Evolutionary conservation across 2,797 vertebrate species (phyloP).

Genomic region (Pelodytes ibericus): DNA sequence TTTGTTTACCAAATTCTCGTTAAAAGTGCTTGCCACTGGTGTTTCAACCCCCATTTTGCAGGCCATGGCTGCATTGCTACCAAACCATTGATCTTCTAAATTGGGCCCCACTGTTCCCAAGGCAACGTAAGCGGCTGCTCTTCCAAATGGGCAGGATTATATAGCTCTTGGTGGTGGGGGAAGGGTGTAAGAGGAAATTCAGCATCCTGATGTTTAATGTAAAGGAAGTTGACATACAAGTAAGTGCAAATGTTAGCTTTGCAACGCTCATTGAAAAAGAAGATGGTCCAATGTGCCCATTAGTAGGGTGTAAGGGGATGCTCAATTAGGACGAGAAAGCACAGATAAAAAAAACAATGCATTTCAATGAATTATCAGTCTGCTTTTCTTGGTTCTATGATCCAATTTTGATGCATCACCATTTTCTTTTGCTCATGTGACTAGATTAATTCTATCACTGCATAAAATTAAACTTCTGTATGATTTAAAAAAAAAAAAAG

Average conservation of each 20-base stretch:
- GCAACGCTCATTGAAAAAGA: constrained; percentile 27
- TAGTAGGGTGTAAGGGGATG: constrained; percentile 14
- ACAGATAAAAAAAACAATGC: constrained; percentile 2
- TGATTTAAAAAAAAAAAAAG: no score
- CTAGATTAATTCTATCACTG: no score
- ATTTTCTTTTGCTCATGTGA: no score
- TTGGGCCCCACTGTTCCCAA: constrained; percentile 56
- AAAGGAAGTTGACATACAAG: constrained; percentile 54
- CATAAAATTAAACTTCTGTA: no score
- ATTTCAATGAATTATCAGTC: constrained; percentile 14
- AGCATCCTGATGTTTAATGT: constrained; percentile 55
- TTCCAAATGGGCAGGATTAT: constrained; percentile 56
- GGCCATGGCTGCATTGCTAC: constrained; percentile 35
- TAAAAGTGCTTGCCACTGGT: constrained; percentile 1
- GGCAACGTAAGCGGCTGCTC: constrained; percentile 55
- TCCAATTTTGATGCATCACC: no score
- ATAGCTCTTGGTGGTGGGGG: constrained; percentile 51
- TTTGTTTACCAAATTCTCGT: no score
- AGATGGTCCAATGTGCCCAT: constrained; percentile 17
- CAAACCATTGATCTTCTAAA: constrained; percentile 57
- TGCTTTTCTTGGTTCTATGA: no score
- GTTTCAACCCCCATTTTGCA: constrained; percentile 36
- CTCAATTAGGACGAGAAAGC: constrained; percentile 11
- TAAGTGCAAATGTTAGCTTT: constrained; percentile 28
- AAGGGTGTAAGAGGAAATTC: constrained; percentile 52